phyloP scores from a whole-genome alignment of 1,140 invertebrate genomes.

The Drosophila rufa region DNA sequence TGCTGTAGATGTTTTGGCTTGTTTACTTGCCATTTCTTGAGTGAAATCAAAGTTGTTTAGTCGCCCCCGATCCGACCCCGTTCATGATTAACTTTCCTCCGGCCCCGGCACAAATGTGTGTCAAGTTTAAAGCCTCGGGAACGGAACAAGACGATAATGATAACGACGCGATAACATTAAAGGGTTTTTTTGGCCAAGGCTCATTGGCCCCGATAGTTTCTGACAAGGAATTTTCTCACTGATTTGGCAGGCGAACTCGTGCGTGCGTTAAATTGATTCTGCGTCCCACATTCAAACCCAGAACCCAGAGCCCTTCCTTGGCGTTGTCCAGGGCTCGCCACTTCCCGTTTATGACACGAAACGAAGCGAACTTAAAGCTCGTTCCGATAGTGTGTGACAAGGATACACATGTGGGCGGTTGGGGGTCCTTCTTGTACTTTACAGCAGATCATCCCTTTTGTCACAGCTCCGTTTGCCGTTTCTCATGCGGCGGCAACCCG shows the following conservation, averaged over 20 bases:
- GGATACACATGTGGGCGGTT: constrained; percentile 15
- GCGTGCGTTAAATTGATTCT: constrained; percentile 79
- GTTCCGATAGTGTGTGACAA: constrained; percentile 10
- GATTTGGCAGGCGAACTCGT: constrained; percentile 69
- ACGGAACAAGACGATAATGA: constrained; percentile 29
- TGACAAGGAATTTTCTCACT: constrained; percentile 66
- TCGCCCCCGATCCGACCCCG: not conserved
- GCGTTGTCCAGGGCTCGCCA: constrained; percentile 52
- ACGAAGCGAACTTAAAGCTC: constrained; percentile 61
- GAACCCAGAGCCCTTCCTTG: constrained; percentile 1
- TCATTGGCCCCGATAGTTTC: constrained; percentile 63
- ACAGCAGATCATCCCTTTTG: constrained; percentile 52
- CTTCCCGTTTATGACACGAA: constrained; percentile 51
- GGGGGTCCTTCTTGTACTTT: constrained; percentile 23
- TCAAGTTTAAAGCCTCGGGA: constrained; percentile 67
- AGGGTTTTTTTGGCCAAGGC: constrained; percentile 45
- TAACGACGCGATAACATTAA: constrained; percentile 50
- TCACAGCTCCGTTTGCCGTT: constrained; percentile 69
- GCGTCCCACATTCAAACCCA: constrained; percentile 4
- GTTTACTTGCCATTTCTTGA: constrained; percentile 58
- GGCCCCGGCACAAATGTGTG: constrained; percentile 40
- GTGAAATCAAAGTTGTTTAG: constrained; percentile 65
- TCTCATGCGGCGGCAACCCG: constrained; percentile 29
- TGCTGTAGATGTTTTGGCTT: constrained; percentile 60
- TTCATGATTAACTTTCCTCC: constrained; percentile 63